These are phyloP conservation scores for Harlomillsia oculata DNA, from an alignment of 1,140 invertebrate species.

Conservation along the genomic window DNA sequence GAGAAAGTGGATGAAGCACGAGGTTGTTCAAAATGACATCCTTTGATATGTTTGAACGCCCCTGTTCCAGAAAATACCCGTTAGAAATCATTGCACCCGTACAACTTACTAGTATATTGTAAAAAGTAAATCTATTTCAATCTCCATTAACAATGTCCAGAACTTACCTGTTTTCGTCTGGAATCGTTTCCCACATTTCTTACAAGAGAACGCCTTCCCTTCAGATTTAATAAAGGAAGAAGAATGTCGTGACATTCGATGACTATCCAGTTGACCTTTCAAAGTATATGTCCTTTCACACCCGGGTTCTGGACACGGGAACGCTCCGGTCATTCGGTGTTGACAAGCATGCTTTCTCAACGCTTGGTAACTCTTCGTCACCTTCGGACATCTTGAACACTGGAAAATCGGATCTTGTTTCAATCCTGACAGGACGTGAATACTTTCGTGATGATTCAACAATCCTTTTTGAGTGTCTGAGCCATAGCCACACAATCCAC, in stretches of 20 bases:
- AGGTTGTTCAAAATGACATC: no score
- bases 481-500: no score
- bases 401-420: constrained; percentile 6
- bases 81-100: no score
- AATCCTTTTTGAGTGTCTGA: no score
- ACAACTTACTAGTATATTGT: no score
- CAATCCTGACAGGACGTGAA: no score
- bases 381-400: constrained; percentile 18
- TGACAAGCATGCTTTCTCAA: constrained; percentile 12
- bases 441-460: no score
- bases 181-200: constrained; percentile 24
- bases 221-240: not conserved
- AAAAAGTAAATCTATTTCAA: no score
- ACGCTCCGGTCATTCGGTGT: not conserved
- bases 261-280: constrained; percentile 13
- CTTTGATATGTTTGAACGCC: no score
- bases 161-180: constrained; percentile 10
- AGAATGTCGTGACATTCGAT: constrained; percentile 2
- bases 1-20: no score
- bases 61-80: no score
- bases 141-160: no score
- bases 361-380: constrained; percentile 10
- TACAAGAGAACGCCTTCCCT: constrained; percentile 8
- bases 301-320: not conserved
- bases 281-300: constrained; percentile 5